A percentile compares a stretch with the other conserved stretches of the same genome.
phyloP scores from a whole-genome alignment of 2,888 invertebrate species.

The Drosophila suboccidentalis region DNA sequence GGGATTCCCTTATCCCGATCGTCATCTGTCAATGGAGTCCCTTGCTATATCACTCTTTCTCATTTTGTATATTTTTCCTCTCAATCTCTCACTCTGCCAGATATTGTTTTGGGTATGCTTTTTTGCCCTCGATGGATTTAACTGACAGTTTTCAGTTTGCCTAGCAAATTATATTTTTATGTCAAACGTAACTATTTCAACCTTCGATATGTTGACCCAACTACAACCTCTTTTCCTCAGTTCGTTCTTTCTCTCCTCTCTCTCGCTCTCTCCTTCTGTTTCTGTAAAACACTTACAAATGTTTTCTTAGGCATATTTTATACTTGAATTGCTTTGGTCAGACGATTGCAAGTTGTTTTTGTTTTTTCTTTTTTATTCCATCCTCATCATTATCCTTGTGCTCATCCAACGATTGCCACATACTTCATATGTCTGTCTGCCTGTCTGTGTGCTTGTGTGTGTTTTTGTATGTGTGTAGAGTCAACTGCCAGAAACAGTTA shows the following conservation, averaged over 20 bases:
- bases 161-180: constrained; percentile 48
- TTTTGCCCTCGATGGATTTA: constrained; percentile 9
- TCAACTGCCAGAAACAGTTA: constrained; percentile 70
- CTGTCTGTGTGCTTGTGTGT: background rate
- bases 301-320: constrained; percentile 30
- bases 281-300: constrained; percentile 14
- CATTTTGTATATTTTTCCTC: background rate
- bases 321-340: constrained; percentile 36
- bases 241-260: background rate
- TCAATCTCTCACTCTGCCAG: background rate
- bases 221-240: background rate
- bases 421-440: constrained; percentile 51
- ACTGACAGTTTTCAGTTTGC: constrained; percentile 43
- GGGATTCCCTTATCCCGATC: constrained; percentile 23
- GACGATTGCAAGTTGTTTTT: constrained; percentile 21
- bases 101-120: constrained; percentile 1
- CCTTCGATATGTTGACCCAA: constrained; percentile 13
- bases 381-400: constrained; percentile 41
- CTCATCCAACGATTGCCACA: constrained; percentile 52
- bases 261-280: background rate
- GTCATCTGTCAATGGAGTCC: constrained; percentile 31
- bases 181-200: constrained; percentile 15
- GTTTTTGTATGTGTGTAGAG: constrained; percentile 24
- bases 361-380: constrained; percentile 8
- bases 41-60: background rate